Percentiles rank a stretch among this genome's conserved stretches.
Evolutionary conservation across 2,113 vertebrate genomes (phyloP).

Genomic region (Zosterops hypoxanthus): DNA sequence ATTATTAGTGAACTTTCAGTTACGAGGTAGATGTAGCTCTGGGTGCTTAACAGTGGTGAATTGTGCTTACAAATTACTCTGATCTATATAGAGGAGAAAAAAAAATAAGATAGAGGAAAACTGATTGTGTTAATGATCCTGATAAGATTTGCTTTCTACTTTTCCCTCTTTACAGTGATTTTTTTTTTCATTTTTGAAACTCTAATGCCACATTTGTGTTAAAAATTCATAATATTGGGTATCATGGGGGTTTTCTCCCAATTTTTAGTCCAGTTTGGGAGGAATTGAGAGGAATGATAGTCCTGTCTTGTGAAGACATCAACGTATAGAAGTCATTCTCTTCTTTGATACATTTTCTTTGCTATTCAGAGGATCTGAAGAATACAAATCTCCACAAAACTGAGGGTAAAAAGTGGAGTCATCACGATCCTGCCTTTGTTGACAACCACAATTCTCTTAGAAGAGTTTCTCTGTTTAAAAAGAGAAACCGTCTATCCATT

Average conservation of each 20-base stretch:
- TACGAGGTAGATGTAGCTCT: background rate
- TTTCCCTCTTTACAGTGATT: background rate
- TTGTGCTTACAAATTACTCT: background rate
- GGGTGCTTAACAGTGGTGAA: background rate
- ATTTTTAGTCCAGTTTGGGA: background rate
- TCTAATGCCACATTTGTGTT: background rate
- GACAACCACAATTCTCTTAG: background rate
- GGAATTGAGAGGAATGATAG: background rate
- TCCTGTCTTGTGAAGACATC: background rate
- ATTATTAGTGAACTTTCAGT: background rate
- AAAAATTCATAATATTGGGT: background rate
- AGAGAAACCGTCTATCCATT: background rate
- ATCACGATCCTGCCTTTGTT: background rate
- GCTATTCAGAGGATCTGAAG: background rate
- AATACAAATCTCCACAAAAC: background rate
- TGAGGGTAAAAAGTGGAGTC: background rate
- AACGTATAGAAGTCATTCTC: background rate
- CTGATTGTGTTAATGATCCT: background rate
- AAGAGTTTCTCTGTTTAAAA: background rate
- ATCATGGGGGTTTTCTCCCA: fast-evolving
- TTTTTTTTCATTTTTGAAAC: background rate
- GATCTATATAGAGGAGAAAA: background rate
- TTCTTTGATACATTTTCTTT: background rate
- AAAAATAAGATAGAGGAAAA: background rate
- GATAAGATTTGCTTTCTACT: background rate